phyloP scores from a whole-genome alignment of 1,140 invertebrate genomes.

The Polypedilum vanderplanki region DNA sequence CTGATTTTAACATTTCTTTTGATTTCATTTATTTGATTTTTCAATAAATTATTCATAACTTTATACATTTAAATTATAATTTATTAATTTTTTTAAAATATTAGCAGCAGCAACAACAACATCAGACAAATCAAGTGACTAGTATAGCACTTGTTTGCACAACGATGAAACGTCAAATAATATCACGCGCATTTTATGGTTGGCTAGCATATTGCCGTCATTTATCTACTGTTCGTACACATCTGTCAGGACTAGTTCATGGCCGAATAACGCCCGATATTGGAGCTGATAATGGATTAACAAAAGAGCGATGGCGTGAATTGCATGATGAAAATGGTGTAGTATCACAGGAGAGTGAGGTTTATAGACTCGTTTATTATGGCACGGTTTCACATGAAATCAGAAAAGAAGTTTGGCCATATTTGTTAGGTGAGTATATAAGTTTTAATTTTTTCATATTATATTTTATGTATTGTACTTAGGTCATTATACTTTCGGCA shows the following conservation, averaged over 20 bases:
- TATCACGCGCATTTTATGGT: constrained; percentile 91
- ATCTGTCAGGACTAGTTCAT: constrained; percentile 82
- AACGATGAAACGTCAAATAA: constrained; percentile 90
- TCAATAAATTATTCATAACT: too few relatives aligned
- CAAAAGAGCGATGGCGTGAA: constrained; percentile 58
- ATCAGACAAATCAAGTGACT: constrained; percentile 45
- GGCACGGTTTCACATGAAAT: constrained; percentile 74
- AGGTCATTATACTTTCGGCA: constrained; percentile 77
- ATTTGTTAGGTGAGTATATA: constrained; percentile 53
- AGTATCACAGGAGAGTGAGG: constrained; percentile 58
- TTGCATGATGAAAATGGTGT: constrained; percentile 53
- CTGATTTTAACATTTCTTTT: too few relatives aligned
- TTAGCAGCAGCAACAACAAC: constrained; percentile 1
- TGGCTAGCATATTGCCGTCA: constrained; percentile 92
- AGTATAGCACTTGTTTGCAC: constrained; percentile 73
- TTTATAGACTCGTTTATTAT: constrained; percentile 78
- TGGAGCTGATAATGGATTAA: constrained; percentile 55
- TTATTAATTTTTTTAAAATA: too few relatives aligned
- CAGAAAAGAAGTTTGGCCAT: constrained; percentile 83
- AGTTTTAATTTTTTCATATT: too few relatives aligned
- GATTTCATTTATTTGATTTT: too few relatives aligned
- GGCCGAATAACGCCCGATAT: constrained; percentile 56
- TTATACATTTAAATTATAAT: too few relatives aligned
- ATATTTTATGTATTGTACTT: too few relatives aligned
- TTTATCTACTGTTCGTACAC: constrained; percentile 82